Conservation (phyloP, 2,888 invertebrate genomes). For the Drosophila mercatorum region DNA sequence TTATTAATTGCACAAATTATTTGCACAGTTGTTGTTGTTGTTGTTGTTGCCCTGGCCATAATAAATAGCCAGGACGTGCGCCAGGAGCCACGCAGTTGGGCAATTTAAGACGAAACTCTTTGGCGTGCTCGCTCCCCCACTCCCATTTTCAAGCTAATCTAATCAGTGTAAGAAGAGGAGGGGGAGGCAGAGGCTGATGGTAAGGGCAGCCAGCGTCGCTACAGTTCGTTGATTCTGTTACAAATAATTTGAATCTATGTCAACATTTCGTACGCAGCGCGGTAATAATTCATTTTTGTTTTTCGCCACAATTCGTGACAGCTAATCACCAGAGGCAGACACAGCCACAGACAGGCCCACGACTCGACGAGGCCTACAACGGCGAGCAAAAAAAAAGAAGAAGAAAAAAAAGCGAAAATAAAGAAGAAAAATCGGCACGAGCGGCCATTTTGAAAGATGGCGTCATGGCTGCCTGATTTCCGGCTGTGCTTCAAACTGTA, state of each 20-base stretch:
- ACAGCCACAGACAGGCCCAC: conserved; percentile 43
- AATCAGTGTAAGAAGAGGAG: conserved; percentile 46
- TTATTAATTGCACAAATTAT: conserved; percentile 73
- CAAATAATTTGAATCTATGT: conserved; percentile 80
- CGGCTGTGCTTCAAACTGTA: conserved; percentile 59
- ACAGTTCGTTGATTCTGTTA: conserved; percentile 74
- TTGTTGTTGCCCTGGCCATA: conserved; percentile 21
- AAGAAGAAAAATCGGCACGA: conserved; percentile 19
- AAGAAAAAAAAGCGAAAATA: conserved; percentile 1
- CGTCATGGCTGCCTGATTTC: conserved; percentile 76
- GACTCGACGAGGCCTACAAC: conserved; percentile 20
- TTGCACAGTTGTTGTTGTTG: conserved; percentile 36
- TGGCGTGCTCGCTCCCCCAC: not conserved
- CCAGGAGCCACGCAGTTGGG: conserved; percentile 22
- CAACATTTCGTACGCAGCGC: conserved; percentile 67
- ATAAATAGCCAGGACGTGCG: conserved; percentile 37
- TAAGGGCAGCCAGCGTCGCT: conserved; percentile 14
- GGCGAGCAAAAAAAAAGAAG: conserved; percentile 9
- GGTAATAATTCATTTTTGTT: conserved; percentile 78
- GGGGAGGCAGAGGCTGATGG: not conserved
- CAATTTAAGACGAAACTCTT: conserved; percentile 46
- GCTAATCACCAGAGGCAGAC: conserved; percentile 70
- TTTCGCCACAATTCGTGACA: conserved; percentile 71
- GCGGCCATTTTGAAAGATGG: conserved; percentile 73
- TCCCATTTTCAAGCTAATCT: conserved; percentile 60